Conservation (phyloP, 53 echinoderm and acorn worm species). For the Holothuria leucospilota region DNA sequence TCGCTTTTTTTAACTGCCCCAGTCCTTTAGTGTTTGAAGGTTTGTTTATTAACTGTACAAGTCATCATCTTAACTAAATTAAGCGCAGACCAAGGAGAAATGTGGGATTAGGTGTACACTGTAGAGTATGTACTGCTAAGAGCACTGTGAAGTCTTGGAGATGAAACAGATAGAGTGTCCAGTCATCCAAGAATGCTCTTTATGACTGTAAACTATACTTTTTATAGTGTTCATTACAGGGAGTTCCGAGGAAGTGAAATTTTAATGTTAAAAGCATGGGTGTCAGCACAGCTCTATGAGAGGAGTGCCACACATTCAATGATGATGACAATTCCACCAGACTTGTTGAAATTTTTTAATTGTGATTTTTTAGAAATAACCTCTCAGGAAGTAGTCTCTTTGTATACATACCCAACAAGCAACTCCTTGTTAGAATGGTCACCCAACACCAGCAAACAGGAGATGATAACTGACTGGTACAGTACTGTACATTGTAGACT, state of each 20-base stretch:
- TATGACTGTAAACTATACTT: background rate
- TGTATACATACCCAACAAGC: too few relatives aligned
- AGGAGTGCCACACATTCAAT: too few relatives aligned
- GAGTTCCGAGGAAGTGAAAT: background rate
- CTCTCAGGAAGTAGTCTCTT: too few relatives aligned
- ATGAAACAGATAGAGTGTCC: slow-evolving; percentile 32
- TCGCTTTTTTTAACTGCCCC: background rate
- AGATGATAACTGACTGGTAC: too few relatives aligned
- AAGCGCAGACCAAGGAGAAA: background rate
- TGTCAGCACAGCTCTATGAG: background rate
- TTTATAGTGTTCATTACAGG: background rate
- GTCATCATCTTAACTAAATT: slow-evolving; percentile 1
- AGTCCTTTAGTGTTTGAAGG: slow-evolving; percentile 4
- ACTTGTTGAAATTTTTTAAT: too few relatives aligned
- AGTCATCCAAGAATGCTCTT: slow-evolving; percentile 18
- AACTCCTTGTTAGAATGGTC: too few relatives aligned
- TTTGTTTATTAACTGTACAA: slow-evolving; percentile 43
- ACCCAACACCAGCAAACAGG: too few relatives aligned
- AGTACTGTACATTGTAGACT: too few relatives aligned
- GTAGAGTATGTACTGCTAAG: background rate
- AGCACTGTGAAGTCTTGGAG: background rate
- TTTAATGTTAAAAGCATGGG: slow-evolving; percentile 8
- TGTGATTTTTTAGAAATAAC: too few relatives aligned
- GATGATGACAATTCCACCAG: too few relatives aligned
- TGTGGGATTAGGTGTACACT: background rate